Percentiles rank a stretch among this genome's conserved stretches.
These are phyloP conservation scores for Strigamia crassipes DNA, from an alignment of 2,888 invertebrate genomes.

Conservation along the genomic window DNA sequence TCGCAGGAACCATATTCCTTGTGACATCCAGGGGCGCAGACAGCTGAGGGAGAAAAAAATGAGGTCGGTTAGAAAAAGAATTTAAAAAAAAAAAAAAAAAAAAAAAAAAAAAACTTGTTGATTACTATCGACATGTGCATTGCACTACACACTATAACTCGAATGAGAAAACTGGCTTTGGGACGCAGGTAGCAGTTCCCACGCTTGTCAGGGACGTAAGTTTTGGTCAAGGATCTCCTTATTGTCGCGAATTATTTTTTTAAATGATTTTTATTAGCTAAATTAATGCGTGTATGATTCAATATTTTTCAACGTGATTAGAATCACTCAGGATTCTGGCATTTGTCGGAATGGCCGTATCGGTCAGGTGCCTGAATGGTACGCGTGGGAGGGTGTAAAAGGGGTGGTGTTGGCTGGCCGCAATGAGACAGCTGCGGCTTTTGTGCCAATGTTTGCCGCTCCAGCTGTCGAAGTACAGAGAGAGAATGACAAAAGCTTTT, in stretches of 20 bases:
- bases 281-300: background rate
- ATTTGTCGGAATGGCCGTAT: background rate
- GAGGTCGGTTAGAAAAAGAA: slow-evolving; percentile 36
- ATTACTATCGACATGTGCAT: slow-evolving; percentile 42
- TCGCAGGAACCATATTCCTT: slow-evolving; percentile 87
- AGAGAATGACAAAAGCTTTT: slow-evolving; percentile 34
- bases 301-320: background rate
- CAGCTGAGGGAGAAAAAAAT: slow-evolving; percentile 72
- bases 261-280: background rate
- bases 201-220: slow-evolving; percentile 45
- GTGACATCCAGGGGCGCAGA: slow-evolving; percentile 91
- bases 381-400: slow-evolving; percentile 32
- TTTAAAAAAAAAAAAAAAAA: background rate
- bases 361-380: slow-evolving; percentile 6
- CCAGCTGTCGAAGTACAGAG: slow-evolving; percentile 29
- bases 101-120: slow-evolving; percentile 31
- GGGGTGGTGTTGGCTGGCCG: slow-evolving; percentile 34
- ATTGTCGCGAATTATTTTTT: slow-evolving; percentile 19
- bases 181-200: slow-evolving; percentile 43
- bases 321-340: background rate
- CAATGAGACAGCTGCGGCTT: slow-evolving; percentile 39
- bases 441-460: slow-evolving; percentile 39
- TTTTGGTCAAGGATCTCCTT: slow-evolving; percentile 18
- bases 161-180: slow-evolving; percentile 39
- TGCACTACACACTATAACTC: slow-evolving; percentile 31